Evolutionary conservation across 2,888 invertebrate genomes (phyloP).

Genomic region (Plagodis dolabraria): DNA sequence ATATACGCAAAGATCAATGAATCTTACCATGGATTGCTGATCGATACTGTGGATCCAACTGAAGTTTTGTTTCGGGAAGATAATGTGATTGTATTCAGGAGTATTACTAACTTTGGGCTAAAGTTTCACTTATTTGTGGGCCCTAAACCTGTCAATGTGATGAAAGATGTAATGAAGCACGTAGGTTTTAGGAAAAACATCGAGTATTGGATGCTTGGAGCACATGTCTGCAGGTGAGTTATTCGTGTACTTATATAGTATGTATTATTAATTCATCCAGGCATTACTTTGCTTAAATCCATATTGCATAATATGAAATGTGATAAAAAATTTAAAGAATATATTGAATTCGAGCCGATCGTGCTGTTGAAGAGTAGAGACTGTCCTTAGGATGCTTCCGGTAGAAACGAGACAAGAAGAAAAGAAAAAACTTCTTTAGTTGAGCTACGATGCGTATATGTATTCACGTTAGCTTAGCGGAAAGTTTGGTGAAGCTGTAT

Average conservation of each 20-base stretch:
- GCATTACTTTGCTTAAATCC: too few relatives aligned
- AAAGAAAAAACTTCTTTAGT: too few relatives aligned
- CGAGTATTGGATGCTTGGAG: conserved; percentile 78
- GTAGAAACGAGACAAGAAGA: too few relatives aligned
- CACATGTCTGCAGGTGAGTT: conserved; percentile 73
- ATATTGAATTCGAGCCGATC: too few relatives aligned
- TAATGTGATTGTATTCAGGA: conserved; percentile 82
- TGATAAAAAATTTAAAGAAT: too few relatives aligned
- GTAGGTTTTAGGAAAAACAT: conserved; percentile 54
- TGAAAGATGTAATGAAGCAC: conserved; percentile 63
- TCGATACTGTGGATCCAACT: conserved; percentile 81
- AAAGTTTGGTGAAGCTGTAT: too few relatives aligned
- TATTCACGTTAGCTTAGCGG: too few relatives aligned
- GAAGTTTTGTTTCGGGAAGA: conserved; percentile 81
- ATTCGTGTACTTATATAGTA: neutral
- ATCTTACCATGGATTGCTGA: conserved; percentile 82
- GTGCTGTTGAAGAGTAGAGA: too few relatives aligned
- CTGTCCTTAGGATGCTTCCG: too few relatives aligned
- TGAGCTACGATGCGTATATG: too few relatives aligned
- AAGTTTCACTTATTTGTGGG: conserved; percentile 74
- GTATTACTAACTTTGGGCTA: conserved; percentile 73
- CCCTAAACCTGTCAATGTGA: conserved; percentile 67
- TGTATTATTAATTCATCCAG: neutral
- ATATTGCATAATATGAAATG: too few relatives aligned
- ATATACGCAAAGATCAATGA: conserved; percentile 81